Evolutionary conservation across 2,888 invertebrate genomes (phyloP).

Genomic region (Cephus pulcher): DNA sequence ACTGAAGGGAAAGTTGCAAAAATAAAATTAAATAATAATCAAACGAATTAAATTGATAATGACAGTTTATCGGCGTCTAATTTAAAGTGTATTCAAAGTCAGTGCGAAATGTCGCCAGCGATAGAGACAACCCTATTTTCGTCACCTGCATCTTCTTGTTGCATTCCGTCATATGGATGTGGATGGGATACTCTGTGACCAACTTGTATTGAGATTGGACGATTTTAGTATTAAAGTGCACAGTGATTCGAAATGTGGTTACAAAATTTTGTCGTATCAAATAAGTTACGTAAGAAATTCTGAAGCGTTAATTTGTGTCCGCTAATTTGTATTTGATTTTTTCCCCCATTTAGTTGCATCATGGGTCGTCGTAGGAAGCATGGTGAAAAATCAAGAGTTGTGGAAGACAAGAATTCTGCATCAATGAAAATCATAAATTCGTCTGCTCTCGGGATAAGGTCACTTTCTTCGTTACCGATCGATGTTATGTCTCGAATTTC

Average conservation of each 20-base stretch:
- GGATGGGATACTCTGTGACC: not conserved
- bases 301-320: not conserved
- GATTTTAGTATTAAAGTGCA: not conserved
- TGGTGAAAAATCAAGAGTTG: not conserved
- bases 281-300: no score
- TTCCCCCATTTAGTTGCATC: not conserved
- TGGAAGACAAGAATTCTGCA: not conserved
- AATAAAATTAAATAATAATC: not conserved
- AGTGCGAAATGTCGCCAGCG: not conserved
- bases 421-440: not conserved
- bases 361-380: not conserved
- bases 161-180: not conserved
- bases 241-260: no score
- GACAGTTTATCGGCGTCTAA: not conserved
- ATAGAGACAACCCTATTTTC: not conserved
- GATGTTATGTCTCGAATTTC: conserved; percentile 24
- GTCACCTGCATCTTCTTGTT: not conserved
- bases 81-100: not conserved
- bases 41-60: not conserved
- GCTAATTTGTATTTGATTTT: not conserved
- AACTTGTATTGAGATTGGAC: not conserved
- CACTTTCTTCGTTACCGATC: conserved; percentile 7
- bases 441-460: not conserved
- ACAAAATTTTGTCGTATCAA: no score
- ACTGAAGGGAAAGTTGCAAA: not conserved